Evolutionary conservation across 1,140 invertebrate genomes (phyloP).

Genomic region (Muscidifurax raptorellus): DNA sequence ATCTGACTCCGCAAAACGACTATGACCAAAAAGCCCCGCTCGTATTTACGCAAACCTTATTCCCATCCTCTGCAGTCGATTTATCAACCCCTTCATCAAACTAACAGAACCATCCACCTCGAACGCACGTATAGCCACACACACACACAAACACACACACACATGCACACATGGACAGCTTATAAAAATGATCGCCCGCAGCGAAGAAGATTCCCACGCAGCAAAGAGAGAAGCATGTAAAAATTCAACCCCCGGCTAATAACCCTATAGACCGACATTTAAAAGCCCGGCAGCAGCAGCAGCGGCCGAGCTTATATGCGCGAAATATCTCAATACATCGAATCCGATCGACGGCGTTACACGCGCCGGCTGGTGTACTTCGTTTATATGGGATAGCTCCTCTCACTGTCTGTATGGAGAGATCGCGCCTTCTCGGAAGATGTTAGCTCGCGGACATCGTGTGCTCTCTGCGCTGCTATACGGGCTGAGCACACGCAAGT

Average conservation of each 20-base stretch:
- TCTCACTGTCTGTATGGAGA: background rate
- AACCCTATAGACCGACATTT: constrained; percentile 7
- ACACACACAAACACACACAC: background rate
- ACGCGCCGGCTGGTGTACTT: constrained; percentile 16
- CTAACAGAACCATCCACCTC: constrained; percentile 21
- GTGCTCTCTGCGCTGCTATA: background rate
- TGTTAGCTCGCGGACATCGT: constrained; percentile 1
- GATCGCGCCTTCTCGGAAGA: constrained; percentile 23
- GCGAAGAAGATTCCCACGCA: constrained; percentile 19
- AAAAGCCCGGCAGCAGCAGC: constrained; percentile 29
- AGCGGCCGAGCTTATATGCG: background rate
- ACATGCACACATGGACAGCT: background rate
- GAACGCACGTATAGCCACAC: no score
- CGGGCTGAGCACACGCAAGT: background rate
- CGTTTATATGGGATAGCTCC: background rate
- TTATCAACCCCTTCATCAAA: constrained; percentile 26
- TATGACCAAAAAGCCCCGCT: background rate
- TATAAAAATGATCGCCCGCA: background rate
- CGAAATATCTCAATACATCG: constrained; percentile 29
- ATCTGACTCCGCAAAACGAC: background rate
- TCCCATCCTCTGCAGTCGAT: background rate
- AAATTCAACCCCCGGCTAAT: constrained; percentile 19
- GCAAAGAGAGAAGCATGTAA: background rate
- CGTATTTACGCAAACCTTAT: background rate
- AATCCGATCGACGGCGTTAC: background rate